Evolutionary conservation across 2,888 invertebrate species (phyloP).

Genomic region (Alloscopus bannaensis): DNA sequence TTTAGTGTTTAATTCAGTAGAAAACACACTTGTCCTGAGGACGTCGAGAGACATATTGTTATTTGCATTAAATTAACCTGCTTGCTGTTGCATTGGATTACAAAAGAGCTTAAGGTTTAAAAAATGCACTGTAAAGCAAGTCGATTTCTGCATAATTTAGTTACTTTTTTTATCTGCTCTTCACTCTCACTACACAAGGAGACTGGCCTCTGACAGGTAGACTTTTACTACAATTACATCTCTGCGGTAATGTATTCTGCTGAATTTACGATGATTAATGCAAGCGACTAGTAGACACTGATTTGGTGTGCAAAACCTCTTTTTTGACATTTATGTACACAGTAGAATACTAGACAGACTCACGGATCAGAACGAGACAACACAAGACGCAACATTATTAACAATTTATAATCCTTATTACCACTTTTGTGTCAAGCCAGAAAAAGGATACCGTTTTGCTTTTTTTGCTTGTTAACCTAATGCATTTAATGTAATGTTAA

Average conservation of each 20-base stretch:
- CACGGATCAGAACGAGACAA: not conserved
- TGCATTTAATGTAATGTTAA: conserved; percentile 2
- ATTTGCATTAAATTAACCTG: not conserved
- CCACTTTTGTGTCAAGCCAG: not conserved
- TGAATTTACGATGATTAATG: not conserved
- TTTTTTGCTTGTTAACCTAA: conserved; percentile 5
- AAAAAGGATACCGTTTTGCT: not conserved
- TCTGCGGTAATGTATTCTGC: not conserved
- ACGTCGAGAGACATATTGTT: not conserved
- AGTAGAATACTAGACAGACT: not conserved
- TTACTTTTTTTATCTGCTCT: not conserved
- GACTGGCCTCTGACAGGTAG: not conserved
- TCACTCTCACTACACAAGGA: not conserved
- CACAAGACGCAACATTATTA: conserved; percentile 25
- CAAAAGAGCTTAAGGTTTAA: not conserved
- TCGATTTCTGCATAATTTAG: not conserved
- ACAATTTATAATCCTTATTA: conserved; percentile 7
- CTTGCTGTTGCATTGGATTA: not conserved
- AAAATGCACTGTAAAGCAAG: not conserved
- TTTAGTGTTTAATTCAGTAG: no score
- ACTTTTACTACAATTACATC: not conserved
- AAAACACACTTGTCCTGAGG: no score
- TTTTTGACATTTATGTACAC: conserved; percentile 6
- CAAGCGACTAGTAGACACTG: not conserved
- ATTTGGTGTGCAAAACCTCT: not conserved